These are phyloP conservation scores for Caretta caretta DNA, from an alignment of 2,113 vertebrate species.

Conservation along the genomic window DNA sequence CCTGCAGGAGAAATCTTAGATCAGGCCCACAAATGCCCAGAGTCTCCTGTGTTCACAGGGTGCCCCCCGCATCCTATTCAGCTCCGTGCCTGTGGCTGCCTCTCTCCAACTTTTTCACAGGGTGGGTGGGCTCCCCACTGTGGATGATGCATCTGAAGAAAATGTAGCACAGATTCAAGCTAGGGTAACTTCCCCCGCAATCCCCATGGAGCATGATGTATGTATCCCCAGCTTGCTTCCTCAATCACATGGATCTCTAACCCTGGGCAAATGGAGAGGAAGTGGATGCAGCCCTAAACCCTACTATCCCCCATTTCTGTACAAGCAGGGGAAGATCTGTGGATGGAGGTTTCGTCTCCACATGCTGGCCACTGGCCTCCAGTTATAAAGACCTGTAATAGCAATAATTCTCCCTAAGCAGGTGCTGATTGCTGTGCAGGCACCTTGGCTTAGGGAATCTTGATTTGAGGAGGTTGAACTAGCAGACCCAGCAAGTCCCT, in stretches of 20 bases:
- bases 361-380: neutral
- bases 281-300: neutral
- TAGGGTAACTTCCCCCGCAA: neutral
- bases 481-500: neutral
- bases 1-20: neutral
- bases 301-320: neutral
- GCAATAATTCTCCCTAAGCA: neutral
- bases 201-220: neutral
- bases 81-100: accelerated
- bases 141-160: neutral
- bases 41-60: neutral
- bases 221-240: neutral
- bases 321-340: neutral
- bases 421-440: neutral
- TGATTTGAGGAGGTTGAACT: neutral
- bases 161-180: neutral
- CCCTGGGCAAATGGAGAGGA: neutral
- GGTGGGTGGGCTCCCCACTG: neutral
- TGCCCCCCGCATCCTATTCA: neutral
- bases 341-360: neutral
- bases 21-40: neutral
- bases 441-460: too few species aligned
- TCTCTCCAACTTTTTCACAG: accelerated
- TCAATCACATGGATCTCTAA: neutral
- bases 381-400: neutral